These are phyloP conservation scores for Tetramorium alpestre DNA, from an alignment of 1,140 invertebrate genomes.

Conservation along the genomic window DNA sequence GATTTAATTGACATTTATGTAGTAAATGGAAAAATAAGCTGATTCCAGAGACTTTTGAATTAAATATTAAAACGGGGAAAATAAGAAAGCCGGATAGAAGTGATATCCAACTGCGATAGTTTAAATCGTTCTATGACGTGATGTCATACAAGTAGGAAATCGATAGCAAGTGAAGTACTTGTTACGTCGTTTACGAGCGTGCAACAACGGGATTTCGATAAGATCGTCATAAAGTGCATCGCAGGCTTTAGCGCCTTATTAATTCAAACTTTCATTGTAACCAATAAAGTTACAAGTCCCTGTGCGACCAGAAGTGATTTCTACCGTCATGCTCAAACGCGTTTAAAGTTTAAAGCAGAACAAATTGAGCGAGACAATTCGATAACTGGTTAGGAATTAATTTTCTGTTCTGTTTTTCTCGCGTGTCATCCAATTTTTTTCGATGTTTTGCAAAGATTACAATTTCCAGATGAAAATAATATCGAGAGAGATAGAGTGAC, in stretches of 20 bases:
- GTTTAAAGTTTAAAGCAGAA: background rate
- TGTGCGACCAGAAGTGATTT: constrained; percentile 12
- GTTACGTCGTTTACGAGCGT: constrained; percentile 46
- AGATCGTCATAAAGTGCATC: constrained; percentile 47
- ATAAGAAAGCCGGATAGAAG: background rate
- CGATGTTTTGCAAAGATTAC: background rate
- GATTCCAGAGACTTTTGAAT: background rate
- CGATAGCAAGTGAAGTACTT: constrained; percentile 36
- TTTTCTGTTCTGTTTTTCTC: background rate
- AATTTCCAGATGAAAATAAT: background rate
- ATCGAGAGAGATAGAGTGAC: background rate
- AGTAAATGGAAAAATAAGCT: background rate
- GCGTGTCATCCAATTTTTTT: background rate
- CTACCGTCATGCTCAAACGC: background rate
- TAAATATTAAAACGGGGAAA: background rate
- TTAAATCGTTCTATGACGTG: constrained; percentile 45
- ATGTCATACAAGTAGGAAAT: constrained; percentile 30
- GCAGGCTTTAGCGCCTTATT: constrained; percentile 28
- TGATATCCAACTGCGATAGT: constrained; percentile 20
- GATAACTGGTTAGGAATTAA: constrained; percentile 14
- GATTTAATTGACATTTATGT: background rate
- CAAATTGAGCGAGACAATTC: constrained; percentile 8
- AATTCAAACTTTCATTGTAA: constrained; percentile 42
- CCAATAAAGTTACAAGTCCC: constrained; percentile 35
- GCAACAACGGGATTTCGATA: constrained; percentile 44